A percentile compares a stretch with the other conserved stretches of the same genome.
phyloP scores from a whole-genome alignment of 64 coral and sea anemone genomes.

The Montipora cactus region DNA sequence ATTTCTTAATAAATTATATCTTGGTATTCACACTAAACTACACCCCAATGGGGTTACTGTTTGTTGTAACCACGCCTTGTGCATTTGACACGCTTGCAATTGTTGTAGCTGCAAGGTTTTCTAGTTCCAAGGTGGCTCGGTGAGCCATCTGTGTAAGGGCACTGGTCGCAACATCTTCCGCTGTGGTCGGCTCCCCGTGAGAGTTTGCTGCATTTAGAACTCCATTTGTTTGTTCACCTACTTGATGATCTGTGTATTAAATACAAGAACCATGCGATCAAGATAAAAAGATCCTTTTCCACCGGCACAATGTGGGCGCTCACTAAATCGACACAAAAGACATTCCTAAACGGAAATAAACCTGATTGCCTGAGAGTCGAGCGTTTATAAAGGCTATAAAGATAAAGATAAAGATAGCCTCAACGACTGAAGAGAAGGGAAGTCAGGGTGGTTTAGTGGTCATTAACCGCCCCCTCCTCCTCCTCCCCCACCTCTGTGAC shows the following conservation, averaged over 20 bases:
- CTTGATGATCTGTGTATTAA: slow-evolving; percentile 53
- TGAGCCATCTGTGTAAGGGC: slow-evolving; percentile 91
- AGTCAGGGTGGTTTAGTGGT: too few relatives aligned
- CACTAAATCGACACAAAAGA: too few relatives aligned
- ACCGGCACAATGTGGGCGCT: too few relatives aligned
- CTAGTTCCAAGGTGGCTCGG: slow-evolving; percentile 76
- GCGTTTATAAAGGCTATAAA: too few relatives aligned
- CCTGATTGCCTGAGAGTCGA: too few relatives aligned
- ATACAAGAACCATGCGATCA: not conserved
- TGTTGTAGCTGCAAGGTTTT: slow-evolving; percentile 63
- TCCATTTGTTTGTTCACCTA: slow-evolving; percentile 39
- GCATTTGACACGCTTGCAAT: slow-evolving; percentile 64
- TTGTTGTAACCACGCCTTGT: slow-evolving; percentile 12
- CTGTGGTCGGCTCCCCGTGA: slow-evolving; percentile 40
- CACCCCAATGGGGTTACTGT: slow-evolving; percentile 44
- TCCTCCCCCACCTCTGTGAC: too few relatives aligned
- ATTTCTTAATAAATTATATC: slow-evolving; percentile 38
- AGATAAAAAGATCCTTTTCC: too few relatives aligned
- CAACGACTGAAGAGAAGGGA: too few relatives aligned
- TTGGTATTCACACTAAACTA: not conserved
- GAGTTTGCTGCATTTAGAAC: slow-evolving; percentile 53
- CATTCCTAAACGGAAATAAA: too few relatives aligned
- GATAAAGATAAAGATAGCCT: too few relatives aligned
- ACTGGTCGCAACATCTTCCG: slow-evolving; percentile 89
- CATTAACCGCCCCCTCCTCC: too few relatives aligned